phyloP scores from a whole-genome alignment of 2,113 vertebrate genomes.

The Dinomys branickii region DNA sequence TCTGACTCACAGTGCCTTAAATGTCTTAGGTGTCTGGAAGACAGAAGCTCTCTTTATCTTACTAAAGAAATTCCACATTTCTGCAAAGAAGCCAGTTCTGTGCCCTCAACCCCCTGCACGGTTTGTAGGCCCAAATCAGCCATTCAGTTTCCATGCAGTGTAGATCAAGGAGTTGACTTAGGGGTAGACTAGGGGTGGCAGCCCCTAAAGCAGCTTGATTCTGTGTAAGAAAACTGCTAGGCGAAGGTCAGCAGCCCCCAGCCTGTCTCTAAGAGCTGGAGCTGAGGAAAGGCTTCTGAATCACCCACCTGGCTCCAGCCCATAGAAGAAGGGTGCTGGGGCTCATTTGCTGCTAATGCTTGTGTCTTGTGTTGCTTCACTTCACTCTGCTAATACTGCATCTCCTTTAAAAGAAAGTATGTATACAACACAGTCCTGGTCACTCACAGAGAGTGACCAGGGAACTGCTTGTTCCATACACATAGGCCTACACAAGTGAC shows the following conservation, averaged over 20 bases:
- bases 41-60: neutral
- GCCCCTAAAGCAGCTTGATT: neutral
- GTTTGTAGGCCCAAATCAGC: neutral
- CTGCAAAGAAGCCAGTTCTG: neutral
- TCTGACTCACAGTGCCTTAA: neutral
- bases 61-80: neutral
- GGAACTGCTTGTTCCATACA: neutral
- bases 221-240: neutral
- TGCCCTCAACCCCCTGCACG: rapidly evolving
- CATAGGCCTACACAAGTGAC: neutral
- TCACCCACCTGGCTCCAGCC: neutral
- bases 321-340: too few relatives aligned
- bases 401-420: neutral
- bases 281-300: neutral
- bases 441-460: rapidly evolving
- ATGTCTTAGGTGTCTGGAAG: neutral
- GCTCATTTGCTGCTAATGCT: neutral
- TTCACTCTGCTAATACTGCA: neutral
- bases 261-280: neutral
- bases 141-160: rapidly evolving
- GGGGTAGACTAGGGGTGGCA: rapidly evolving
- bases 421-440: neutral
- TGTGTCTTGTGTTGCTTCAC: neutral
- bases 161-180: neutral
- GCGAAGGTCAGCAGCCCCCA: neutral